phyloP scores from a whole-genome alignment of 2,113 vertebrate genomes.

The Tachycineta bicolor region DNA sequence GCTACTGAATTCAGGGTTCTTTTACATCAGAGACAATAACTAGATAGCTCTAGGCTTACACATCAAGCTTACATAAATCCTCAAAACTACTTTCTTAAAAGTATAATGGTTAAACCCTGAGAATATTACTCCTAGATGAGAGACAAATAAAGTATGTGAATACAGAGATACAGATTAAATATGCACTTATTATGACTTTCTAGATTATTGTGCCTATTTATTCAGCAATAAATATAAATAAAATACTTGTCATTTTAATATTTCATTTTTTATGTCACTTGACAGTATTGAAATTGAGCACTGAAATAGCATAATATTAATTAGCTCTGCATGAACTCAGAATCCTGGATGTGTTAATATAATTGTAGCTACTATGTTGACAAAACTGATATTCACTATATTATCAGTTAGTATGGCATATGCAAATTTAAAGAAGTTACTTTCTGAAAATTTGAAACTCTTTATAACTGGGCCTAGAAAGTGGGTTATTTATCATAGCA shows the following conservation, averaged over 20 bases:
- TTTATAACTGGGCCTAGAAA: neutral
- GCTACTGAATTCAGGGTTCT: neutral
- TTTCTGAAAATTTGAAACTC: neutral
- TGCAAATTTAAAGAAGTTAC: neutral
- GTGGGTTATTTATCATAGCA: neutral
- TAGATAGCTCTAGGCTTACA: neutral
- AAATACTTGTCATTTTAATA: neutral
- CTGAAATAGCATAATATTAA: neutral
- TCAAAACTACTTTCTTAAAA: neutral
- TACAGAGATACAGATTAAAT: neutral
- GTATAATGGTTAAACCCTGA: neutral
- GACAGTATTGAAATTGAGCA: neutral
- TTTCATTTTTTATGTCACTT: neutral
- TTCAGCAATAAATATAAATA: neutral
- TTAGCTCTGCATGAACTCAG: neutral
- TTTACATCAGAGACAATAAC: neutral
- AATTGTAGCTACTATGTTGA: neutral
- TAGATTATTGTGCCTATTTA: neutral
- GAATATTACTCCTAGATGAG: neutral
- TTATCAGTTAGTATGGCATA: neutral
- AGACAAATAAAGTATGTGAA: neutral
- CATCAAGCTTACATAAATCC: neutral
- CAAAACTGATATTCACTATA: neutral
- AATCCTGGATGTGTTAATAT: neutral
- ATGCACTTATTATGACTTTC: neutral